Evolutionary conservation across 2,888 invertebrate species (phyloP).

Genomic region (Panopea generosa): DNA sequence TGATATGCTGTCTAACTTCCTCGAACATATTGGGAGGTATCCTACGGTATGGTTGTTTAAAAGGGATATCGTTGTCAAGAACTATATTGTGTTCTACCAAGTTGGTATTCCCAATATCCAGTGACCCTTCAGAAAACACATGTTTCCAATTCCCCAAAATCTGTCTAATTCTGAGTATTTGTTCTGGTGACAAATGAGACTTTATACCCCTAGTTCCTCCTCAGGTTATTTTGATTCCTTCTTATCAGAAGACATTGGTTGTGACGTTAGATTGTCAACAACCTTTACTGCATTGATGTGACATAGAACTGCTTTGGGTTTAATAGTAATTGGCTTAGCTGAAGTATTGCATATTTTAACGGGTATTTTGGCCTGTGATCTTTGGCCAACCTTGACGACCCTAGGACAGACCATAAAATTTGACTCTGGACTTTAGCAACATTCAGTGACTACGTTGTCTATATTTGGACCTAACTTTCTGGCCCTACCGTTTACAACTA

Average conservation of each 20-base stretch:
- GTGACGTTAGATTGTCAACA: conserved; percentile 10
- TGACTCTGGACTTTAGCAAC: too few relatives aligned
- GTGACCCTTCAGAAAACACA: conserved; percentile 19
- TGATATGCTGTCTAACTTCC: conserved; percentile 25
- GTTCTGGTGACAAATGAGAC: not conserved
- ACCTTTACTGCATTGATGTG: conserved; percentile 1
- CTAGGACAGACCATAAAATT: too few relatives aligned
- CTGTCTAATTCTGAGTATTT: not conserved
- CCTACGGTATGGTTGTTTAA: conserved; percentile 26
- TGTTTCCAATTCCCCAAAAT: conserved; percentile 18
- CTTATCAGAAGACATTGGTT: not conserved
- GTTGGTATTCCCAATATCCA: conserved; percentile 24
- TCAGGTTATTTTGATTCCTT: not conserved
- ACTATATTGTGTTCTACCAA: conserved; percentile 36
- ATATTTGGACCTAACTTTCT: not conserved
- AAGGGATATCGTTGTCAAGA: conserved; percentile 20
- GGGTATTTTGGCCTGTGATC: conserved; percentile 1
- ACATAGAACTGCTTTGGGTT: not conserved
- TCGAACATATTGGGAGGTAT: conserved; percentile 28
- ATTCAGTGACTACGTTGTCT: conserved; percentile 8
- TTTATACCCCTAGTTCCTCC: not conserved
- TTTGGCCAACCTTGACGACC: too few relatives aligned
- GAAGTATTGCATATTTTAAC: conserved; percentile 17
- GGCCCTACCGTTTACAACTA: not conserved
- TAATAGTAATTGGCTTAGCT: conserved; percentile 8